Conservation (phyloP, 1,140 invertebrate species). For the Halictus rubicundus region DNA sequence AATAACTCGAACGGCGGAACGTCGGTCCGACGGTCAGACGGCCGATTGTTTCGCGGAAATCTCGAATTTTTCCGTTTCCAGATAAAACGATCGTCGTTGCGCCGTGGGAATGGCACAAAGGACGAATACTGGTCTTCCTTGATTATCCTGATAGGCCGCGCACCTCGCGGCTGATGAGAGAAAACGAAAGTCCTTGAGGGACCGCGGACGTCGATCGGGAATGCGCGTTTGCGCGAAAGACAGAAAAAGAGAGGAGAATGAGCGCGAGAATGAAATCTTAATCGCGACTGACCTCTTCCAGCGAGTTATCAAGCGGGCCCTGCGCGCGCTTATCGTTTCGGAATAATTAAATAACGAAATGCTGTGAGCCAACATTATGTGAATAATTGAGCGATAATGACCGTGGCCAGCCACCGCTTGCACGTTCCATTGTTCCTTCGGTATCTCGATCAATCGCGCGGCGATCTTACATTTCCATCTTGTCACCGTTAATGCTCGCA, state of each 20-base stretch:
- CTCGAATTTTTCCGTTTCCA: background rate
- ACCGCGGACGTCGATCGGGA: slow-evolving; percentile 33
- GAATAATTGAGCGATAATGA: slow-evolving; percentile 70
- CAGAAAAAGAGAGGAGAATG: slow-evolving; percentile 36
- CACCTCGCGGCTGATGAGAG: slow-evolving; percentile 14
- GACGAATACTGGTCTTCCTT: slow-evolving; percentile 57
- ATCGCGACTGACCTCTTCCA: slow-evolving; percentile 70
- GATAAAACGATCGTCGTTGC: background rate
- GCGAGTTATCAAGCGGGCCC: slow-evolving; percentile 52
- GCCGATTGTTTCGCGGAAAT: background rate
- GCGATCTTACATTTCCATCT: background rate
- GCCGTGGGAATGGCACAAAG: slow-evolving; percentile 32
- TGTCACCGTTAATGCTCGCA: too few relatives aligned
- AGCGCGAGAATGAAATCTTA: slow-evolving; percentile 66
- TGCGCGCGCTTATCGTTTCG: slow-evolving; percentile 66
- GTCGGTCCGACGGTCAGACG: too few relatives aligned
- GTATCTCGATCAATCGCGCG: background rate
- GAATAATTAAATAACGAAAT: slow-evolving; percentile 76
- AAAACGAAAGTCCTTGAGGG: slow-evolving; percentile 48
- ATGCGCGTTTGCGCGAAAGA: slow-evolving; percentile 40
- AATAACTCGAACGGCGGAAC: too few relatives aligned
- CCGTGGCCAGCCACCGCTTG: slow-evolving; percentile 25
- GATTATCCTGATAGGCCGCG: slow-evolving; percentile 32
- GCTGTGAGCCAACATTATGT: slow-evolving; percentile 65
- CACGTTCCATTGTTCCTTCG: slow-evolving; percentile 25